phyloP scores from a whole-genome alignment of 2,797 vertebrate species.

The Microtus agrestis region DNA sequence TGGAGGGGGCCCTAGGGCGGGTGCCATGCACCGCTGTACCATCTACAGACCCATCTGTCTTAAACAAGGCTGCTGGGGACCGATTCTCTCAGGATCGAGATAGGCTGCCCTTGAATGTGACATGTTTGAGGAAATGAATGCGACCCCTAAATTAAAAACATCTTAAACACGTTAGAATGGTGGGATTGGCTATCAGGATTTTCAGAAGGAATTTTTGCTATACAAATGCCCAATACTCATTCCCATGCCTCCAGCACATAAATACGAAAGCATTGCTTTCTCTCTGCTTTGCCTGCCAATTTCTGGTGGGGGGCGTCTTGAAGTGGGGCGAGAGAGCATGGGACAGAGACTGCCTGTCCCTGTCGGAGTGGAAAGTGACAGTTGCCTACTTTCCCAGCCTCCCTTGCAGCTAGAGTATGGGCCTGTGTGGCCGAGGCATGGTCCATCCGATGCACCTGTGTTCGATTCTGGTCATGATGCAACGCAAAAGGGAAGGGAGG shows the following conservation, averaged over 20 bases:
- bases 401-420: slow-evolving; percentile 55
- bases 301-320: neutral
- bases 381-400: slow-evolving; percentile 11
- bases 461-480: slow-evolving; percentile 6
- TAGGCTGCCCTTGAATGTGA: neutral
- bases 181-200: neutral
- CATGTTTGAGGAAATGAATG: neutral
- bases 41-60: neutral
- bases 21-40: fast-evolving
- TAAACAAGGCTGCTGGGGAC: neutral
- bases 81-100: neutral
- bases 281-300: neutral
- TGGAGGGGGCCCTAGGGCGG: neutral
- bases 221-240: neutral
- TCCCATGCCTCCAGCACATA: neutral
- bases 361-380: neutral
- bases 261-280: neutral
- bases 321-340: no score
- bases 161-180: neutral
- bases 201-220: neutral
- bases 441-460: no score
- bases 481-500: slow-evolving; percentile 20
- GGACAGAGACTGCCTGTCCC: neutral
- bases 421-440: neutral
- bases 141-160: neutral